A percentile compares a stretch with the other conserved stretches of the same genome.
These are phyloP conservation scores for Hypolimnas misippus DNA, from an alignment of 2,888 invertebrate species.

Conservation along the genomic window DNA sequence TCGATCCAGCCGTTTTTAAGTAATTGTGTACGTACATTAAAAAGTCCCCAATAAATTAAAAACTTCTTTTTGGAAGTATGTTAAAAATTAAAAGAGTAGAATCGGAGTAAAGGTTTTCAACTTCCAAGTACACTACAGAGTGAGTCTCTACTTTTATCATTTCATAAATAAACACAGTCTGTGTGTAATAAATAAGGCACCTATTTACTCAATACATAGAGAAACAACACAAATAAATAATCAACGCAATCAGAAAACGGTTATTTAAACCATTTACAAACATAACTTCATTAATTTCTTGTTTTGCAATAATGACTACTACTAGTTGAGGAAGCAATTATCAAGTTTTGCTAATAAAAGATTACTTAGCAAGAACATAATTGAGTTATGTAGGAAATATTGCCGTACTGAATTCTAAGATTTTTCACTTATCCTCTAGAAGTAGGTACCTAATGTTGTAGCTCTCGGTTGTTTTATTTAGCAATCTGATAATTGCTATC, in stretches of 20 bases:
- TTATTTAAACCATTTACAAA: conserved; percentile 4
- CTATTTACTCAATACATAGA: too few species aligned
- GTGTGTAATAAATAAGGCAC: too few species aligned
- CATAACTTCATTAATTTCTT: conserved; percentile 1
- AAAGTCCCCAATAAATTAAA: too few species aligned
- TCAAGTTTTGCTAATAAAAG: conserved; percentile 11
- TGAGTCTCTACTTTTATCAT: too few species aligned
- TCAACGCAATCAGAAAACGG: neutral
- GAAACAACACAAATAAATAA: neutral
- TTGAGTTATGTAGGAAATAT: neutral
- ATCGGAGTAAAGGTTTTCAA: too few species aligned
- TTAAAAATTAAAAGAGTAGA: too few species aligned
- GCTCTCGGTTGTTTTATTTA: neutral
- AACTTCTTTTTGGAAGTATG: too few species aligned
- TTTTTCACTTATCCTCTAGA: neutral
- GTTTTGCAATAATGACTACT: conserved; percentile 4
- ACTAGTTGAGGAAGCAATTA: conserved; percentile 4
- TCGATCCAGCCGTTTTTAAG: too few species aligned
- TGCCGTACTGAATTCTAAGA: neutral
- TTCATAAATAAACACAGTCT: too few species aligned
- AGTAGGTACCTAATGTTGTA: neutral
- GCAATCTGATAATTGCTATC: neutral
- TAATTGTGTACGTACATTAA: too few species aligned
- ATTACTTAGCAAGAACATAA: conserved; percentile 1
- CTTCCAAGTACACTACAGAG: too few species aligned